Evolutionary conservation across 2,113 vertebrate genomes (phyloP), one percentile per base, ranked within the genome.

Genomic region (Chamaea fasciata): DNA sequence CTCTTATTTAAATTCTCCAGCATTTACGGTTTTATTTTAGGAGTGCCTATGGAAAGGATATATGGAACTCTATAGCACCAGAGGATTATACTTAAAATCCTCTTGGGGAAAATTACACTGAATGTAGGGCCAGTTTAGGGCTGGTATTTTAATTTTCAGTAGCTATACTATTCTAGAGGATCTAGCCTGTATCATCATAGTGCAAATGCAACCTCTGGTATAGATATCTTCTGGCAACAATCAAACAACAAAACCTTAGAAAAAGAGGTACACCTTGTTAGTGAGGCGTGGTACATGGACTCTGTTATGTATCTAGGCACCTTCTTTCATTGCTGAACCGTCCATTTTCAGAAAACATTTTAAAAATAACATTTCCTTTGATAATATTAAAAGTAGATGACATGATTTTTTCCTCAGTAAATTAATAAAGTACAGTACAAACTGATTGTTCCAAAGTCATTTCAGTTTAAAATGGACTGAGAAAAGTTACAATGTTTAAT

Each of bases 141-240:
- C 39, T 71, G 46, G 42, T 76, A 78, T 67, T 84, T 93, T 70
- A 60, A 30, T 71, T 86, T 93, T 91, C 63, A 83, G 50, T 50
- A 86, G 64, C 90, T 91, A 57, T 44, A 67, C 42, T 77, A 69
- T 65, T 94, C 63, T 74, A 92, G 44, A 91, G 78, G 71, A 90
- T 81, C 67, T 90, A 92, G 83, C 73, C 59, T 64, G 69, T 87
- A 95, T 91, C 75, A 93, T 88, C 80, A 87, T 92, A 97, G 94
- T 97, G 97, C 97, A 98, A 97, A 96, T 88, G 64, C 93, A 96
- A 90, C 77, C 74, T 90, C 91, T 65, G 67, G 69, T 94, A 75
- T 5, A 65, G 56, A 37, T 60, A 90, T 59, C 89, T 95, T 95
- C 93, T 82, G 78, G 63, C 64, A 96, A 67, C 71, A 79, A 46